Base-by-base conservation (phyloP, 2,888 invertebrate genomes). In the Caradrina clavipalpis region DNA sequence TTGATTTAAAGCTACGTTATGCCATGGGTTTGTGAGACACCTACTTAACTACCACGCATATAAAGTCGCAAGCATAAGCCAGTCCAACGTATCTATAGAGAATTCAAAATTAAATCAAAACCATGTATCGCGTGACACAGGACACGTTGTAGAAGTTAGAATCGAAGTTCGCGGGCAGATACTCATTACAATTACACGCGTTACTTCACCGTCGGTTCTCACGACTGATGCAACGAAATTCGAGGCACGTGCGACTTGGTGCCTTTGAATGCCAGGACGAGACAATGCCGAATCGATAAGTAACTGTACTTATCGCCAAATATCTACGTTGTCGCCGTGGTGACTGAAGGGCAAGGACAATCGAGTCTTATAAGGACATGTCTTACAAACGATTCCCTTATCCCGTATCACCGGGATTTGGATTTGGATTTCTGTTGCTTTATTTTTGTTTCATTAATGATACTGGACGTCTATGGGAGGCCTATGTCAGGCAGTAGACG, bases 221-320 rank as follows among this genome's bases (percentile, higher is more conserved):
- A 95, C 94, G 94, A 91, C 81, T 80, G 78, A 63, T 81, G 83
- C 83, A 86, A 88, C 86, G 54, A 84, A 83, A 95, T 95, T 93
- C 95, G 57, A 82, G 63, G 84, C 95, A 95, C 95, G 95, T 87
- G 85, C 87, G 64, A 70, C 83, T 86, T 81, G 86, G 80, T 86
- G 87, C 84, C 89, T 88, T 84, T 85, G 91, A 92, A 92, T 93
- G 93, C 92, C 92, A 91, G 88, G 89, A 89, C 89, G 87, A 91
- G 89, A 89, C 94, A 94, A 92, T 94, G 91, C 93, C 93, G 92
- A 94, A 94, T 95, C 92, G 88, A 92, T 93, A 94, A 94, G 87
- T 95, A 95, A 95, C 95, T 93, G 95, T 94, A 91, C 90, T 86
- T 82, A 88, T 87, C 87, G 89, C 92, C 94, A 91, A 94, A 95